phyloP scores from a whole-genome alignment of 2,797 vertebrate genomes.

The Sorex maritimensis region DNA sequence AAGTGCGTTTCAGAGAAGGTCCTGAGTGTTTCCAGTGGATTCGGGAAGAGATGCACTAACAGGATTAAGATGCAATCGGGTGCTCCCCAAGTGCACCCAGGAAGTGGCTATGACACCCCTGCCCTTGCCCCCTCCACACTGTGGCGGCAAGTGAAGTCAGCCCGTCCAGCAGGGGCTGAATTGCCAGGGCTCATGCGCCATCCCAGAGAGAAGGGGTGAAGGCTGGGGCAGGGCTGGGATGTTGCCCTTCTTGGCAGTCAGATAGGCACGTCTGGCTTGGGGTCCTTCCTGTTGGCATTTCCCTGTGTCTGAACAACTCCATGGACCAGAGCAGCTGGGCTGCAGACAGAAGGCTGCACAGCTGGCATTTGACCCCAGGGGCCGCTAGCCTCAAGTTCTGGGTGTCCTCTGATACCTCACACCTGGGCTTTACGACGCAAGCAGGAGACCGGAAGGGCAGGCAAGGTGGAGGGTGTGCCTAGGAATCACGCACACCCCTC shows the following conservation, averaged over 20 bases:
- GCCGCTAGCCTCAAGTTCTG: not conserved
- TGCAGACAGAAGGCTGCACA: not conserved
- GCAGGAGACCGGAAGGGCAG: not conserved
- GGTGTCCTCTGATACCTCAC: not conserved
- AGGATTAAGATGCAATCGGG: slow-evolving; percentile 52
- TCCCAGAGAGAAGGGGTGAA: not conserved
- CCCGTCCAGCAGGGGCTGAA: not conserved
- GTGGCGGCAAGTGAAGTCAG: not conserved
- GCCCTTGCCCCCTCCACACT: not conserved
- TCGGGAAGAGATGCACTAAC: slow-evolving; percentile 17
- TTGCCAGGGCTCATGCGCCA: not conserved
- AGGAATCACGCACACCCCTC: not conserved
- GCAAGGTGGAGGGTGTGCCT: not conserved
- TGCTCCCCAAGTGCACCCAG: not conserved
- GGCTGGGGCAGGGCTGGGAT: no score
- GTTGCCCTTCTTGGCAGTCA: not conserved
- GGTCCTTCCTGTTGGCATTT: not conserved
- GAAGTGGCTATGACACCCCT: no score
- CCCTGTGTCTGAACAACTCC: not conserved
- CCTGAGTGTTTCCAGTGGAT: slow-evolving; percentile 43
- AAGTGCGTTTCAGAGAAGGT: not conserved
- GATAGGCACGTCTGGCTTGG: no score
- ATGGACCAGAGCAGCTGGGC: not conserved
- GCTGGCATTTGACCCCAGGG: not conserved
- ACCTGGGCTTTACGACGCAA: not conserved